phyloP scores from a whole-genome alignment of 2,797 vertebrate genomes.

The Echiichthys vipera region DNA sequence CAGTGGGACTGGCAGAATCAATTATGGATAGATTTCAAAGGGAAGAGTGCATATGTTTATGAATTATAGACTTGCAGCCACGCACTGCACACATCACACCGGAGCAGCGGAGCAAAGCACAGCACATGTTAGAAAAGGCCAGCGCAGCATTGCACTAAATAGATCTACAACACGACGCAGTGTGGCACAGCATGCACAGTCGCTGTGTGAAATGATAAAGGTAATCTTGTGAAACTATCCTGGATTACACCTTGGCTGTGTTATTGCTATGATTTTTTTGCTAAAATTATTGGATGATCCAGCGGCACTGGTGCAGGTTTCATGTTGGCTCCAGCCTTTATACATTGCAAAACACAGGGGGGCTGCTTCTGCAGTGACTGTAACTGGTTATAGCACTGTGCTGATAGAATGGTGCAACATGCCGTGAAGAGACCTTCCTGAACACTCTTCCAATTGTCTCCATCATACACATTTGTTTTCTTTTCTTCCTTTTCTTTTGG shows the following conservation, averaged over 20 bases:
- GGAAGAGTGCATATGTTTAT: constrained; percentile 78
- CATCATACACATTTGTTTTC: neutral
- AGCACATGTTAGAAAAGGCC: constrained; percentile 50
- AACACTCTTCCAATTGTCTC: neutral
- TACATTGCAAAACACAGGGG: constrained; percentile 1
- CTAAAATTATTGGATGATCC: constrained; percentile 6
- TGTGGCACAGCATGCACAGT: constrained; percentile 6
- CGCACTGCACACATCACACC: constrained; percentile 54
- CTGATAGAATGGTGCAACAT: constrained; percentile 18
- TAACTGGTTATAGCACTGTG: constrained; percentile 17
- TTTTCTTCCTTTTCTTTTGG: neutral
- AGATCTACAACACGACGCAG: constrained; percentile 41
- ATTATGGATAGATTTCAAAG: constrained; percentile 83
- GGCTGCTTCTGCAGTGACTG: constrained; percentile 13
- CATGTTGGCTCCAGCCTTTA: constrained; percentile 3
- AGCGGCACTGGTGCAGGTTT: constrained; percentile 3
- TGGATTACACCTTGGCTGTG: neutral
- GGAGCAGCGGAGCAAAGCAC: constrained; percentile 42
- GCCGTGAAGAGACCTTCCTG: neutral
- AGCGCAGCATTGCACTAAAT: constrained; percentile 36
- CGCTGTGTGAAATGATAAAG: constrained; percentile 4
- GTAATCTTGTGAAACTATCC: neutral
- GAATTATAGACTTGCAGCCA: constrained; percentile 77
- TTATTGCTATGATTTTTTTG: neutral
- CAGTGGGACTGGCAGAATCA: constrained; percentile 77